Evolutionary conservation across 2,888 invertebrate genomes (phyloP).

Genomic region (Arrhopalites spinosus): DNA sequence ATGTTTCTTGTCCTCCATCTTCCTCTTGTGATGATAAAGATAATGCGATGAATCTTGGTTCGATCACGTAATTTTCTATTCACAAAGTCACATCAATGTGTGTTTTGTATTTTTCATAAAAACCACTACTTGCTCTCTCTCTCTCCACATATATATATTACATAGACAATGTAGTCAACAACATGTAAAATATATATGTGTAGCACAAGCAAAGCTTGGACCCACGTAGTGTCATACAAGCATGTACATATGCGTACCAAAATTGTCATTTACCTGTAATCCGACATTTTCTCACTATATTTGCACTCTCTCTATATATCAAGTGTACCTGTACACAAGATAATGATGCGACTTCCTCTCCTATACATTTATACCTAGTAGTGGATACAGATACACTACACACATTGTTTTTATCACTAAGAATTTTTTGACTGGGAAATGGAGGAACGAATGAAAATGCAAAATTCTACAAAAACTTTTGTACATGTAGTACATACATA

Average conservation of each 20-base stretch:
- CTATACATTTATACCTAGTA: too few relatives aligned
- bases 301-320: not conserved
- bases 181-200: not conserved
- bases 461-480: not conserved
- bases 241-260: not conserved
- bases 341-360: too few relatives aligned
- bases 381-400: too few relatives aligned
- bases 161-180: not conserved
- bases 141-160: not conserved
- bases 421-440: not conserved
- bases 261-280: constrained; percentile 29
- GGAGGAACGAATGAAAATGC: constrained; percentile 11
- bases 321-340: not conserved
- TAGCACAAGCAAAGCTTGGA: too few relatives aligned
- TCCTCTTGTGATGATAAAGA: constrained; percentile 1
- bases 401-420: not conserved
- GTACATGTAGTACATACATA: not conserved
- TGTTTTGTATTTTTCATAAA: constrained; percentile 36
- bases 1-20: not conserved
- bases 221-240: too few relatives aligned
- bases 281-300: constrained; percentile 10
- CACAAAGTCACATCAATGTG: constrained; percentile 36
- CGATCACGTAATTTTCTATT: constrained; percentile 36
- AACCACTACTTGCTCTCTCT: constrained; percentile 12
- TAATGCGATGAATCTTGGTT: constrained; percentile 31